Evolutionary conservation across 2,113 vertebrate genomes (phyloP), one percentile per base, ranked within the genome.

Genomic region (Oreocharis arfaki): DNA sequence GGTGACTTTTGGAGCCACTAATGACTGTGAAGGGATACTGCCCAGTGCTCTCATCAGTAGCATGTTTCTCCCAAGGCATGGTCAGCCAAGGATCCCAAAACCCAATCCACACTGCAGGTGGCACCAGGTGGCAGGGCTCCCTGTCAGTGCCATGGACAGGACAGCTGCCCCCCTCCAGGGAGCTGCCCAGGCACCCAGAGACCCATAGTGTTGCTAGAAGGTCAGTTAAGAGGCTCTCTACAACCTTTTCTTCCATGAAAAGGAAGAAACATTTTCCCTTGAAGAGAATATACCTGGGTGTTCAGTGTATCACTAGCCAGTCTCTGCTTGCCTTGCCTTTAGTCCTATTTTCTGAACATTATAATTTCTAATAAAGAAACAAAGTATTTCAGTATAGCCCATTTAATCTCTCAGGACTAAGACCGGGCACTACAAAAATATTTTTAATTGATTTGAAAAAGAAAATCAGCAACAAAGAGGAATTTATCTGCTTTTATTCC

Each of bases 51-150:
- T 41, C 28, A 20, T 9, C 11, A 35, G 56, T 10, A 41, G 41
- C 1, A 4, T 3, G 7, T 39, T 65, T 42, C 73, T 84, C 47
- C 30, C 3, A 1, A 14, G 23, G 47, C 5, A 33, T 2, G 0
- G 9, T 8, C 4, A 23, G 30, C 19, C 13, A 2, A 44, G 56
- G 26, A 52, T 60, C 41, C 32, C 55, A 77, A 76, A 90, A 50
- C 24, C 7, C 37, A 71, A 10, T 2, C 8, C 5, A 11, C 11
- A 2, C 11, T 26, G 19, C 0, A 0, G 5, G 28, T 28, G 7
- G 23, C 49, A 44, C 2, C 0, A 4, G 6, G 21, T 28, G 47
- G 28, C 0, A 1, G 39, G 16, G 47, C 2, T 63, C 32, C 33
- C 44, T 15, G 23, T 19, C 7, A 11, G 6, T 18, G 76, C 44